Conservation (phyloP, 92 coral and sea anemone genomes). For the Nematostella vectensis region DNA sequence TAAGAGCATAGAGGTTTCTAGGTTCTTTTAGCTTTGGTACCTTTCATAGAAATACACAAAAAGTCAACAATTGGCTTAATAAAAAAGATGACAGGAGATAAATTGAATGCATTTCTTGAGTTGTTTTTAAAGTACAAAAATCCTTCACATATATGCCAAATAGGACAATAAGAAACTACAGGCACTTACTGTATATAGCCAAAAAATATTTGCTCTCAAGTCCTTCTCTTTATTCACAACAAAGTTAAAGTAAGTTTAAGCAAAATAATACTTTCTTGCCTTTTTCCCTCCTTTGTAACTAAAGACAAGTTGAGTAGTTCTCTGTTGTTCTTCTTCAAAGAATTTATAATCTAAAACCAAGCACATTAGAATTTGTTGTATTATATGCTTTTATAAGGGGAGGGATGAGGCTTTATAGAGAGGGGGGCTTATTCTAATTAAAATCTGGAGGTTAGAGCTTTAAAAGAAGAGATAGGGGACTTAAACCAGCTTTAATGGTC, state of each 20-base stretch:
- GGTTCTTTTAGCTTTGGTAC: constrained; percentile 90
- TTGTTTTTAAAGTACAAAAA: too few relatives aligned
- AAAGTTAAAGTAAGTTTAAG: too few relatives aligned
- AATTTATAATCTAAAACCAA: constrained; percentile 25
- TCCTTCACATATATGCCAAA: too few relatives aligned
- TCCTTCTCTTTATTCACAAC: too few relatives aligned
- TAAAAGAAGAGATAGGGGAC: not conserved
- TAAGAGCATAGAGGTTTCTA: constrained; percentile 67
- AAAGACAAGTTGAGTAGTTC: constrained; percentile 85
- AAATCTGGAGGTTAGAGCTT: not conserved
- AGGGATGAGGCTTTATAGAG: not conserved
- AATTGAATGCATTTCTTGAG: too few relatives aligned
- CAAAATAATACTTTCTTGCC: constrained; percentile 16
- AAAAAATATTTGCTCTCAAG: too few relatives aligned
- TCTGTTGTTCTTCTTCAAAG: constrained; percentile 43
- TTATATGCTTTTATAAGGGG: not conserved
- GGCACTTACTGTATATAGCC: too few relatives aligned
- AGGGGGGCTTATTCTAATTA: not conserved
- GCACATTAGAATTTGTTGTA: not conserved
- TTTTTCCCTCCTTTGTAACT: constrained; percentile 86
- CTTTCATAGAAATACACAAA: constrained; percentile 13
- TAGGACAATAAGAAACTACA: too few relatives aligned
- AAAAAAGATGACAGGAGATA: too few relatives aligned
- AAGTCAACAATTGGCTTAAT: too few relatives aligned
- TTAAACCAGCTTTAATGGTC: too few relatives aligned